These are phyloP conservation scores for Eurytoma adleriae DNA, from an alignment of 2,888 invertebrate species.

Conservation along the genomic window DNA sequence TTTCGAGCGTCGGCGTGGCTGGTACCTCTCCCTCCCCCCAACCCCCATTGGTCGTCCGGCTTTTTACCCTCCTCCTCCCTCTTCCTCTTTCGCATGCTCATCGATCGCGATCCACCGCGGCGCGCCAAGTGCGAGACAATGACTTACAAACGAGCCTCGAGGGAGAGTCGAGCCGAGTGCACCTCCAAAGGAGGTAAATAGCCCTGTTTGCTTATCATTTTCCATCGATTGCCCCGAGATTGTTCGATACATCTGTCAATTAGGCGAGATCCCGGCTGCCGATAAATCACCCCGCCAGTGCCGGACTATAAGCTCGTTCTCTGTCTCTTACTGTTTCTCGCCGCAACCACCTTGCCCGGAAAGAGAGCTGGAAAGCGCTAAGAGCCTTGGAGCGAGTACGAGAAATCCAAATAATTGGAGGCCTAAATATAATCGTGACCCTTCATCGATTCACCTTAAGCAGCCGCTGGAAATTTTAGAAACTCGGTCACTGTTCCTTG, in stretches of 20 bases:
- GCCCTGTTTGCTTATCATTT: slow-evolving; percentile 56
- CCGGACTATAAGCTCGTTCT: neutral
- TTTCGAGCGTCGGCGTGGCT: neutral
- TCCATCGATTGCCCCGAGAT: slow-evolving; percentile 55
- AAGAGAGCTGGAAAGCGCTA: too few species aligned
- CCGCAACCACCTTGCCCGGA: too few species aligned
- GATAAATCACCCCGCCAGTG: slow-evolving; percentile 47
- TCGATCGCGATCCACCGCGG: slow-evolving; percentile 13
- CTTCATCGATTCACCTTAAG: too few species aligned
- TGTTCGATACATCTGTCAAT: slow-evolving; percentile 57
- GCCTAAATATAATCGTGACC: too few species aligned
- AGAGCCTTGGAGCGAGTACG: too few species aligned
- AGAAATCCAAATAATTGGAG: too few species aligned
- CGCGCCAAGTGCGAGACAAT: slow-evolving; percentile 45
- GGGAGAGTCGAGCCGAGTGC: slow-evolving; percentile 12
- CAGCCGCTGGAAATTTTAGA: too few species aligned
- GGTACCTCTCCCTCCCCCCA: neutral
- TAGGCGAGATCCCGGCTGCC: slow-evolving; percentile 50
- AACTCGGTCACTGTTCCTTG: too few species aligned
- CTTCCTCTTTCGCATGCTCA: neutral
- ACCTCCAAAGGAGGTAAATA: slow-evolving; percentile 52
- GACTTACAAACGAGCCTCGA: slow-evolving; percentile 49
- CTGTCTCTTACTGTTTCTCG: too few species aligned
- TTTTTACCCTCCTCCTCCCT: neutral
- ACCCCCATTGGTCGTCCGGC: neutral